Evolutionary conservation across 2,113 vertebrate species (phyloP).

Genomic region (Tenrec ecaudatus): DNA sequence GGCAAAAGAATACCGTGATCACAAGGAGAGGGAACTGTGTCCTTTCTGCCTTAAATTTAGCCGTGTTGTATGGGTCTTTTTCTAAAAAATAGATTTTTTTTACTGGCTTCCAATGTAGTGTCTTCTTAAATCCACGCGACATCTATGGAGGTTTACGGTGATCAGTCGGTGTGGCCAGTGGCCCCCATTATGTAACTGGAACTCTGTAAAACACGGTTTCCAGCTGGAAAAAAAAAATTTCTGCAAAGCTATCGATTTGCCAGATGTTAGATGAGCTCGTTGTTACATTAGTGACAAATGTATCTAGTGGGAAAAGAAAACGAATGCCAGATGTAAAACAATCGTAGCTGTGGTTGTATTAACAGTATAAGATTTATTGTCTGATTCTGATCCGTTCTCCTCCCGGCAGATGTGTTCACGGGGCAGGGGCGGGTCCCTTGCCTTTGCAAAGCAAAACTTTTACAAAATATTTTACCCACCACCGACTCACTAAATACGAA

Average conservation of each 20-base stretch:
- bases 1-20: not conserved
- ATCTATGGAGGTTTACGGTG: not conserved
- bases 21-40: not conserved
- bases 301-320: conserved; percentile 24
- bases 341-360: not conserved
- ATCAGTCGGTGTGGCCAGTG: not conserved
- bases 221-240: not conserved
- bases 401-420: not conserved
- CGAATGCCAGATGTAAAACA: not conserved
- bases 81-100: conserved; percentile 21
- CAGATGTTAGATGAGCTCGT: not conserved
- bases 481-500: not conserved
- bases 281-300: not conserved
- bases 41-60: conserved; percentile 17
- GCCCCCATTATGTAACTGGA: not conserved
- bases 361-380: not conserved
- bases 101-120: not conserved
- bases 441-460: conserved; percentile 35
- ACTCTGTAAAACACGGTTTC: conserved; percentile 30
- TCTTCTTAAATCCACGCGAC: not conserved
- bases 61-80: not conserved
- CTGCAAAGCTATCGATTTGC: not conserved
- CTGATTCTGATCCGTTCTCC: conserved; percentile 10
- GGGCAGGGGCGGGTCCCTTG: not conserved
- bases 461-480: conserved; percentile 25